Percentiles rank a stretch among this genome's conserved stretches.
Conservation (phyloP, 1,140 invertebrate genomes). For the Ceratosolen solmsi region DNA sequence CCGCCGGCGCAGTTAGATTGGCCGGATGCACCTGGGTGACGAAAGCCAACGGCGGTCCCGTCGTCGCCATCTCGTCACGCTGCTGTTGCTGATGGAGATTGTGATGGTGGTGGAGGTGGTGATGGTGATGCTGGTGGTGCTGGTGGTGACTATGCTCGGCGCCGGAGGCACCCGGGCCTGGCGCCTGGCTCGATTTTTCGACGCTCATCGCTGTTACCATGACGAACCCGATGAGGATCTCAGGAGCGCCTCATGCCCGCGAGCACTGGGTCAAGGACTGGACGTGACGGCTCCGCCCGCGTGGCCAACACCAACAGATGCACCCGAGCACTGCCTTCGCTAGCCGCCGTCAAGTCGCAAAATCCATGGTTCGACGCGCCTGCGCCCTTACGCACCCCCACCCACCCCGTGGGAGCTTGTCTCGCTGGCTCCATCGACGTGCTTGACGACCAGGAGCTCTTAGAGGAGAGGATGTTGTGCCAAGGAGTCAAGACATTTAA, state of each 20-base stretch:
- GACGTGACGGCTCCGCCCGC: not conserved
- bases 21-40: conserved; percentile 29
- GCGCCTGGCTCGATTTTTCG: conserved; percentile 48
- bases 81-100: not conserved
- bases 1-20: conserved; percentile 6
- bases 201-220: conserved; percentile 51
- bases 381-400: not conserved
- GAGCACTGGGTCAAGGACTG: conserved; percentile 33
- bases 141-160: not conserved
- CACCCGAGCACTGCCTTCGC: not conserved
- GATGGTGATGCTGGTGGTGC: not conserved
- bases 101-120: not conserved
- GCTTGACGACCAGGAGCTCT: not conserved
- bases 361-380: conserved; percentile 6
- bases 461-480: not conserved
- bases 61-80: not conserved
- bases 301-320: not conserved
- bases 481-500: too few relatives aligned
- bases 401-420: too few relatives aligned
- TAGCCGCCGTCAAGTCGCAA: not conserved
- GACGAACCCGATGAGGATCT: conserved; percentile 19
- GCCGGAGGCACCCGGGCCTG: not conserved
- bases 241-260: not conserved
- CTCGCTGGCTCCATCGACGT: not conserved
- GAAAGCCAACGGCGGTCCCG: conserved; percentile 10